Base-by-base conservation (phyloP, 2,113 vertebrate species). In the Cyprinus carpio region DNA sequence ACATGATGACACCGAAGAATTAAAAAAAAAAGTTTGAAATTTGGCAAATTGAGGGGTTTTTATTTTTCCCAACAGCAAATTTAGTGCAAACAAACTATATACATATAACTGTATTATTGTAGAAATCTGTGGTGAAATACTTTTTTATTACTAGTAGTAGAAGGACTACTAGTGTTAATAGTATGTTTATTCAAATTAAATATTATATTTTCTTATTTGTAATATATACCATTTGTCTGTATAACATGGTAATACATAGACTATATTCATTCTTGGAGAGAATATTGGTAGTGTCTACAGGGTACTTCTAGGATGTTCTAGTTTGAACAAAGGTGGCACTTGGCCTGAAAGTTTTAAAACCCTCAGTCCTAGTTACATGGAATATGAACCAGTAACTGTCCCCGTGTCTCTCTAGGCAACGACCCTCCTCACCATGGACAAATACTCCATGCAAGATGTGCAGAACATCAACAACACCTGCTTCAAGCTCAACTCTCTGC, bases 391-490 rank as follows among this genome's bases (percentile, higher is more conserved):
- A 51, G 15, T 69, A 20, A 46, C 79, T 85, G 58, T 51, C 29
- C 3, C 6, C 84, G 7, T 86, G 8, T 74, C 51, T 56, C 37
- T 86, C 20, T n/a, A 99, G 98, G 98, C 98, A 79, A 99, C 98
- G 56, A 99, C 98, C 3, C 90, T 99, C 88, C 96, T 99, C 82
- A 99, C 98, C 13, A 99, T 99, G 98, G 97, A 99, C 84, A 99
- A 99, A 80, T 99, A 99, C 13, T 96, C 96, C 27, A 94, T 96
- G 90, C n/a, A 97, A 60, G 98, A 99, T 75, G 95, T 97, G 81
- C 96, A 97, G 88, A 96, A 94, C 89, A 97, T 99, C 88, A n/a
- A n/a, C n/a, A 99, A 97, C 91, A 98, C 98, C 87, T 99, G 98
- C 93, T 99, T 99, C 91, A 99, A 99, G 90, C 92, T 99, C 87